Evolutionary conservation across 2,888 invertebrate genomes (phyloP).

Genomic region (Anthophora plumipes): DNA sequence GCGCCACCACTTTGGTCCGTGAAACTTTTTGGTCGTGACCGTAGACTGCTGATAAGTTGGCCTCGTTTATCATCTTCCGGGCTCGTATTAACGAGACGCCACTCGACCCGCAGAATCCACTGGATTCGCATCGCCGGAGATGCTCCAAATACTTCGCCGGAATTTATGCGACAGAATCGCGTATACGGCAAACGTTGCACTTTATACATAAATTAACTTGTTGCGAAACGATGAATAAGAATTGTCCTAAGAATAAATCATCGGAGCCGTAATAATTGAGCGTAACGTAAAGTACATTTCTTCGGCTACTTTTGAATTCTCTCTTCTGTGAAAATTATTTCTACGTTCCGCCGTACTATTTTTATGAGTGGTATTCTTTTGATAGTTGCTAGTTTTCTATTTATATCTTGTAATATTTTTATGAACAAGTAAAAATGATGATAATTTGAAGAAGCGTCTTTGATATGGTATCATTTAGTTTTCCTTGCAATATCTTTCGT

Average conservation of each 20-base stretch:
- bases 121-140: slow-evolving; percentile 69
- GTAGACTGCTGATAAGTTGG: slow-evolving; percentile 74
- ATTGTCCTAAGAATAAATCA: slow-evolving; percentile 4
- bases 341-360: too few relatives aligned
- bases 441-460: too few relatives aligned
- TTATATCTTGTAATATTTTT: too few relatives aligned
- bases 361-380: not conserved
- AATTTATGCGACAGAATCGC: slow-evolving; percentile 55
- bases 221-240: slow-evolving; percentile 57
- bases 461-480: too few relatives aligned
- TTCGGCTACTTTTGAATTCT: not conserved
- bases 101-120: slow-evolving; percentile 69
- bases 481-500: not conserved
- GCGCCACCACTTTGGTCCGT: slow-evolving; percentile 68
- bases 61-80: slow-evolving; percentile 75
- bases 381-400: not conserved
- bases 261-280: slow-evolving; percentile 5
- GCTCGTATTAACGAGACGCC: slow-evolving; percentile 73
- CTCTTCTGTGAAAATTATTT: not conserved
- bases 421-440: too few relatives aligned
- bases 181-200: slow-evolving; percentile 18
- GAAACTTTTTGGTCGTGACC: slow-evolving; percentile 73
- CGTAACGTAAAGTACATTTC: not conserved
- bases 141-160: slow-evolving; percentile 64
- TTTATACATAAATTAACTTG: slow-evolving; percentile 67